Conservation (phyloP, 2,113 vertebrate genomes). For the Nansenia antarctica region DNA sequence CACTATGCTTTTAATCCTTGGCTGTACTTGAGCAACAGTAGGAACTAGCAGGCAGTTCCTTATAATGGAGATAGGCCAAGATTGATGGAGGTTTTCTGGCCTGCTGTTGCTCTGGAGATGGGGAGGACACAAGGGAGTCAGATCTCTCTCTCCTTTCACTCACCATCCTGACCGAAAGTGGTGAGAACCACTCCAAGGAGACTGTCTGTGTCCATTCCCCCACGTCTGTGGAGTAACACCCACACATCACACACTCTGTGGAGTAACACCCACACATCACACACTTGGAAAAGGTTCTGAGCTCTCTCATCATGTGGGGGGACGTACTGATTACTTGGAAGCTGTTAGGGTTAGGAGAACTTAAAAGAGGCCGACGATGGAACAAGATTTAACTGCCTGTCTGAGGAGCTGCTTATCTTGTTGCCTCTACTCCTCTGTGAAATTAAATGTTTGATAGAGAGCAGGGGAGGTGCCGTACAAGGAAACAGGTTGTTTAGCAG, state of each 20-base stretch:
- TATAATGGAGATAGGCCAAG: too few relatives aligned
- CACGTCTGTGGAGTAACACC: too few relatives aligned
- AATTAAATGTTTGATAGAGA: constrained; percentile 22
- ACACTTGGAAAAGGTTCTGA: constrained; percentile 24
- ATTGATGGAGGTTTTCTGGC: neutral
- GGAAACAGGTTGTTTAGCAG: neutral
- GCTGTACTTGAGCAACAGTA: too few relatives aligned
- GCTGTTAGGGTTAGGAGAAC: constrained; percentile 27
- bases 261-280: constrained; percentile 9
- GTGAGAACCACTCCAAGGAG: neutral
- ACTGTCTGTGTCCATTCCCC: neutral
- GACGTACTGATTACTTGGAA: constrained; percentile 27
- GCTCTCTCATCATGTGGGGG: constrained; percentile 10
- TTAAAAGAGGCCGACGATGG: constrained; percentile 23
- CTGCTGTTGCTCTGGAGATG: neutral
- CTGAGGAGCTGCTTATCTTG: constrained; percentile 27
- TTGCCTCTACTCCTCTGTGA: constrained; percentile 25
- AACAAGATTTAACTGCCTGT: constrained; percentile 33
- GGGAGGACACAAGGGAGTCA: neutral
- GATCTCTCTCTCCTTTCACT: neutral
- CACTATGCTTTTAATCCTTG: too few relatives aligned
- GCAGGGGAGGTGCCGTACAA: constrained; percentile 9
- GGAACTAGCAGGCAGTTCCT: too few relatives aligned
- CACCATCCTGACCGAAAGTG: neutral
- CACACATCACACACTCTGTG: neutral